These are phyloP conservation scores for Frankliniella intonsa DNA, from an alignment of 2,888 invertebrate species.

Conservation along the genomic window DNA sequence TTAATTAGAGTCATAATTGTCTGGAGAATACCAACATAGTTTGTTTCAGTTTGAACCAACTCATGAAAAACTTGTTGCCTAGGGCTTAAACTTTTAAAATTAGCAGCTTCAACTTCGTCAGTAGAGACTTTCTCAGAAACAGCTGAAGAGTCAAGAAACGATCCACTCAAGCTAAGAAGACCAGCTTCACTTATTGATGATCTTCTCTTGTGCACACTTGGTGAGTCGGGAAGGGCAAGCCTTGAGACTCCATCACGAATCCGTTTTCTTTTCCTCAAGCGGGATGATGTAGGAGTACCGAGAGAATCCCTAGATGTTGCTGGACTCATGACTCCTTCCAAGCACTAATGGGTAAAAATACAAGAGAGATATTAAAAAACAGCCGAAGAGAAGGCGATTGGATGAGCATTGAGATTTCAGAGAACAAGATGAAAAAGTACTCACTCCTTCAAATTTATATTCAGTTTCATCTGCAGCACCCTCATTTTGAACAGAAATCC, in stretches of 20 bases:
- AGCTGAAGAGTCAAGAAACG: slow-evolving; percentile 78
- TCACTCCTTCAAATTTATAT: slow-evolving; percentile 81
- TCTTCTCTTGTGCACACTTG: slow-evolving; percentile 69
- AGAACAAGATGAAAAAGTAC: slow-evolving; percentile 42
- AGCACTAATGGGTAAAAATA: slow-evolving; percentile 45
- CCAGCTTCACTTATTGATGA: slow-evolving; percentile 84
- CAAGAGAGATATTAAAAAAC: slow-evolving; percentile 38
- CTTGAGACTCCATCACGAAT: slow-evolving; percentile 31
- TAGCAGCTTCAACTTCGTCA: slow-evolving; percentile 33
- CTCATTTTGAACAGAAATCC: slow-evolving; percentile 96
- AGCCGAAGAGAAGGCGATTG: slow-evolving; percentile 43
- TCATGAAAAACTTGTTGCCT: slow-evolving; percentile 84
- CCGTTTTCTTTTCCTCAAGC: slow-evolving; percentile 37
- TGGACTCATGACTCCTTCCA: slow-evolving; percentile 45
- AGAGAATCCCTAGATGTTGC: slow-evolving; percentile 38
- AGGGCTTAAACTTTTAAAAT: slow-evolving; percentile 60
- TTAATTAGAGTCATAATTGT: slow-evolving; percentile 91
- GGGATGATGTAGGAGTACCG: slow-evolving; percentile 33
- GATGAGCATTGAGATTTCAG: slow-evolving; percentile 14
- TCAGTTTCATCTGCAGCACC: slow-evolving; percentile 87
- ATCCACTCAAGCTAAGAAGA: slow-evolving; percentile 76
- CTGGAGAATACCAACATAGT: slow-evolving; percentile 92
- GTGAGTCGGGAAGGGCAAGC: slow-evolving; percentile 37
- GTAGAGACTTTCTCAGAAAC: slow-evolving; percentile 35
- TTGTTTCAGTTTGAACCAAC: slow-evolving; percentile 91